A percentile compares a stretch with the other conserved stretches of the same genome.
phyloP scores from a whole-genome alignment of 2,113 vertebrate species.

The Strix uralensis region DNA sequence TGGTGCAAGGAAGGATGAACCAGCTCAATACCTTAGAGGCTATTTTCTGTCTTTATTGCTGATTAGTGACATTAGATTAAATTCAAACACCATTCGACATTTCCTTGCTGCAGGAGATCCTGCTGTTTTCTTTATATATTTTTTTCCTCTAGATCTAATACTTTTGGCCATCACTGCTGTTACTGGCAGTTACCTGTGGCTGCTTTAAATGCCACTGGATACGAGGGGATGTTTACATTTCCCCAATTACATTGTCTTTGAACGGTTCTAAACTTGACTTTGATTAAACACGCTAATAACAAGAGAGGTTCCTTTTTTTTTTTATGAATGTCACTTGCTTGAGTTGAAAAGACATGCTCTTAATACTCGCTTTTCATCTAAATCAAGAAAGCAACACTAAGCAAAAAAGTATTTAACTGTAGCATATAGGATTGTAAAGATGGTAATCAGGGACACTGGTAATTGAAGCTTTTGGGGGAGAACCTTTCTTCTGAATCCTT shows the following conservation, averaged over 20 bases:
- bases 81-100: background rate
- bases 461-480: conserved; percentile 81
- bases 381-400: conserved; percentile 75
- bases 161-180: background rate
- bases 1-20: background rate
- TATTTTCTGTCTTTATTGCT: background rate
- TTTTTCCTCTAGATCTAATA: background rate
- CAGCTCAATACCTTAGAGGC: background rate
- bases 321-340: conserved; percentile 68
- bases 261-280: conserved; percentile 72
- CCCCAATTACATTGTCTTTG: conserved; percentile 46
- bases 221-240: conserved; percentile 8
- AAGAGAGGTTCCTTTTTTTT: conserved; percentile 48
- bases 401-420: conserved; percentile 77
- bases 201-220: conserved; percentile 26
- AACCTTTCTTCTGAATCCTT: conserved; percentile 81
- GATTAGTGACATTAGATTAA: background rate
- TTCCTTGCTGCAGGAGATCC: background rate
- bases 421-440: conserved; percentile 75
- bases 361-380: conserved; percentile 78
- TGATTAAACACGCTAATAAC: conserved; percentile 72
- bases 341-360: conserved; percentile 74
- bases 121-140: background rate
- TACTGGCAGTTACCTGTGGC: conserved; percentile 48
- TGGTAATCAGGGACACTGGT: conserved; percentile 80